A percentile compares a stretch with the other conserved stretches of the same genome.
Evolutionary conservation across 1,140 invertebrate genomes (phyloP).

Genomic region (Papilio helenus): DNA sequence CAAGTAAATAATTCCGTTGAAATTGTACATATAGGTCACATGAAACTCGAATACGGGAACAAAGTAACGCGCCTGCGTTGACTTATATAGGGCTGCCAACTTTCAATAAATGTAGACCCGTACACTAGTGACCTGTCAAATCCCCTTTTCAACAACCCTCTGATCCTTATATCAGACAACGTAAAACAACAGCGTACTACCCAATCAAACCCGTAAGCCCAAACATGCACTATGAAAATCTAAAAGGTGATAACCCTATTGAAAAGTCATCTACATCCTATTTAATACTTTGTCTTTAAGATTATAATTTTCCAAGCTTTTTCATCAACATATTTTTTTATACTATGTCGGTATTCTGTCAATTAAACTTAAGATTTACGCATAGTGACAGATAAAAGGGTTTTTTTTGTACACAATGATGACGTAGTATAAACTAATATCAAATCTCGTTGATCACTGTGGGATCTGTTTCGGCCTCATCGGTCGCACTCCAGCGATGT

Average conservation of each 20-base stretch:
- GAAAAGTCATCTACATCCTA: too few relatives aligned
- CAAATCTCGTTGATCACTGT: not conserved
- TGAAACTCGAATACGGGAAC: slow-evolving; percentile 43
- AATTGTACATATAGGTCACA: slow-evolving; percentile 64
- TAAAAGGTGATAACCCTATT: too few relatives aligned
- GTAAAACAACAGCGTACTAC: too few relatives aligned
- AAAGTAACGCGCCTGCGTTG: slow-evolving; percentile 44
- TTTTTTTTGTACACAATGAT: not conserved
- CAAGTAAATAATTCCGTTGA: slow-evolving; percentile 71
- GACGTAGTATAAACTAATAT: not conserved
- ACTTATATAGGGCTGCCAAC: not conserved
- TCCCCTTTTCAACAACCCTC: not conserved
- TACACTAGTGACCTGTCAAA: not conserved
- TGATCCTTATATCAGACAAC: not conserved
- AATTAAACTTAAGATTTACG: too few relatives aligned
- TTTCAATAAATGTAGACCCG: not conserved
- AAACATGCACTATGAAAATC: too few relatives aligned
- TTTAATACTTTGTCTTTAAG: too few relatives aligned
- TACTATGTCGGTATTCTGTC: too few relatives aligned
- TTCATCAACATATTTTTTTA: too few relatives aligned
- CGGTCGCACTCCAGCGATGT: slow-evolving; percentile 53
- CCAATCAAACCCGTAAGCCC: not conserved
- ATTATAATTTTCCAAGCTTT: too few relatives aligned
- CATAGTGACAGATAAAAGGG: too few relatives aligned
- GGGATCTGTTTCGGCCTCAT: slow-evolving; percentile 11